These are phyloP conservation scores for Porphyrio hochstetteri DNA, from an alignment of 2,113 vertebrate genomes.

Conservation along the genomic window DNA sequence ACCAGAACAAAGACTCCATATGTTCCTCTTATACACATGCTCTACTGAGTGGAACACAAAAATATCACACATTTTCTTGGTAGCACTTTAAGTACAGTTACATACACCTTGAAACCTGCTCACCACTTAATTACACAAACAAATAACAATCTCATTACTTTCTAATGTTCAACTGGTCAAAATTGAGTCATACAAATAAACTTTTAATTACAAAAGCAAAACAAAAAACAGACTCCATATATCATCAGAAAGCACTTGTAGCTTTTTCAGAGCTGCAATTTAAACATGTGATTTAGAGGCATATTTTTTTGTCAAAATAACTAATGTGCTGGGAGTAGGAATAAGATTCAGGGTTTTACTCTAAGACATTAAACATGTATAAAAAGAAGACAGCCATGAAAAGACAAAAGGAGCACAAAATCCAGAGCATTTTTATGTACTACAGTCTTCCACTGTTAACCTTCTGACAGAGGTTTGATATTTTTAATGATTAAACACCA, in stretches of 20 bases:
- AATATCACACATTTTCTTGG: background rate
- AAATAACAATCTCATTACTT: background rate
- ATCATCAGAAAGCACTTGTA: background rate
- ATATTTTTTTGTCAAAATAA: too few species aligned
- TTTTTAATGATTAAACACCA: background rate
- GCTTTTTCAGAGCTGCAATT: background rate
- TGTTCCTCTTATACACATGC: background rate
- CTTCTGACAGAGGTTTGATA: background rate
- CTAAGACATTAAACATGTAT: background rate
- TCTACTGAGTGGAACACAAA: background rate
- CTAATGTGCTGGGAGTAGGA: background rate
- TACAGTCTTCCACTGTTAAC: background rate
- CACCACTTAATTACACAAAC: background rate
- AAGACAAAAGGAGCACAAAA: background rate
- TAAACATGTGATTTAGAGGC: background rate
- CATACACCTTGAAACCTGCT: background rate
- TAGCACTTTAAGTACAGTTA: background rate
- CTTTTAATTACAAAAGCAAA: background rate
- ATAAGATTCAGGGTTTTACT: background rate
- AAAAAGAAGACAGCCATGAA: background rate
- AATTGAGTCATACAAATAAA: background rate
- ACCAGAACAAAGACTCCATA: background rate
- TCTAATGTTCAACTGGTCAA: background rate
- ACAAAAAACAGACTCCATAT: rapidly evolving
- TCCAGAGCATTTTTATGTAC: background rate